These are phyloP conservation scores for Narcine bancroftii DNA, from an alignment of 2,113 vertebrate species.

Conservation along the genomic window DNA sequence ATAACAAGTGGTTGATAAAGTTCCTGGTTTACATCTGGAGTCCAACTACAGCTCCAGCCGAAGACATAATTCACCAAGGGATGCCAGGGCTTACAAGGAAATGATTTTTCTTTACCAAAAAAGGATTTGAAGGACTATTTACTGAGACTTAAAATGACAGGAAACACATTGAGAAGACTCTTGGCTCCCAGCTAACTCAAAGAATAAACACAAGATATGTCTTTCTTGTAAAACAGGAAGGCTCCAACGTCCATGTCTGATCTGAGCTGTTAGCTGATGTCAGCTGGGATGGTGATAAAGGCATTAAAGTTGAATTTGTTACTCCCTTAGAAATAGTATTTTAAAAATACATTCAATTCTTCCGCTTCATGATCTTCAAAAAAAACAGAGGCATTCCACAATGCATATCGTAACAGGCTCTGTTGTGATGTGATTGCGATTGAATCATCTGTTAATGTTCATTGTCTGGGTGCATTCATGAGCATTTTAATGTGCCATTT, in stretches of 20 bases:
- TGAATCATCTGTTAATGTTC: background rate
- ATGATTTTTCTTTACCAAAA: background rate
- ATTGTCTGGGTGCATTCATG: background rate
- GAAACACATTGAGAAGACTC: background rate
- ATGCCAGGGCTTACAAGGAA: background rate
- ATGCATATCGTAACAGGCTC: no score
- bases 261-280: background rate
- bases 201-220: background rate
- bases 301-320: background rate
- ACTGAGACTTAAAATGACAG: background rate
- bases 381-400: background rate
- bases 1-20: background rate
- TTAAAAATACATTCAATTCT: background rate
- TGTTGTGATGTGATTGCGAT: background rate
- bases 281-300: background rate
- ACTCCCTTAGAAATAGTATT: background rate
- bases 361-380: background rate
- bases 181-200: background rate
- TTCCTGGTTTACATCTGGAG: background rate
- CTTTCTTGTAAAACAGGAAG: background rate
- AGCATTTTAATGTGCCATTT: background rate
- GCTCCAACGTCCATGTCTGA: background rate
- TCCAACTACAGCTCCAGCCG: background rate
- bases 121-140: background rate
- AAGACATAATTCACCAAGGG: background rate